Conservation (phyloP, 2,797 vertebrate species). For the Aeoliscus strigatus region DNA sequence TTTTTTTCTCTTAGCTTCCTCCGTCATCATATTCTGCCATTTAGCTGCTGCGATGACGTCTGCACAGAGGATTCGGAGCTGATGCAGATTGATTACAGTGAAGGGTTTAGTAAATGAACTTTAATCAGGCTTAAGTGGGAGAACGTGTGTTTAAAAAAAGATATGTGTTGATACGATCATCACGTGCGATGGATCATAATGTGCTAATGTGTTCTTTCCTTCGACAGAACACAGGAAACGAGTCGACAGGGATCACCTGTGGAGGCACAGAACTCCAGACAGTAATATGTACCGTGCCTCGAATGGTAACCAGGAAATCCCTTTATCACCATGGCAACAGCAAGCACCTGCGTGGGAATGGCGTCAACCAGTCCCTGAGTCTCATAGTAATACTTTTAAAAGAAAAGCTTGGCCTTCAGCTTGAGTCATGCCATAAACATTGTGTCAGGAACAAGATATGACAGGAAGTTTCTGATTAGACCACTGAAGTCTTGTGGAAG, state of each 20-base stretch:
- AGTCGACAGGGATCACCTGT: constrained; percentile 57
- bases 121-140: too few relatives aligned
- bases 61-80: too few relatives aligned
- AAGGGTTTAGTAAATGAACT: too few relatives aligned
- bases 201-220: constrained; percentile 16
- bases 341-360: constrained; percentile 54
- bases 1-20: too few relatives aligned
- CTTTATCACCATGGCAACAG: constrained; percentile 57
- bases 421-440: constrained; percentile 38
- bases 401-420: constrained; percentile 31
- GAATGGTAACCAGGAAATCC: constrained; percentile 53
- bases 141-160: too few relatives aligned
- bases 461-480: constrained; percentile 10
- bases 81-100: too few relatives aligned
- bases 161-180: too few relatives aligned
- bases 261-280: constrained; percentile 29
- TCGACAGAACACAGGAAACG: constrained; percentile 10
- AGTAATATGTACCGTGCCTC: constrained; percentile 8
- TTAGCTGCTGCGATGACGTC: too few relatives aligned
- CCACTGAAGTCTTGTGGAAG: background rate
- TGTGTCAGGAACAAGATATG: constrained; percentile 36
- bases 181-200: too few relatives aligned
- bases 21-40: too few relatives aligned
- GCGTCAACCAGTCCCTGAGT: constrained; percentile 57
- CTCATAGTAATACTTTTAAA: constrained; percentile 49